These are phyloP conservation scores for Petrocephalus sullivani DNA, from an alignment of 2,797 vertebrate genomes.

Conservation along the genomic window DNA sequence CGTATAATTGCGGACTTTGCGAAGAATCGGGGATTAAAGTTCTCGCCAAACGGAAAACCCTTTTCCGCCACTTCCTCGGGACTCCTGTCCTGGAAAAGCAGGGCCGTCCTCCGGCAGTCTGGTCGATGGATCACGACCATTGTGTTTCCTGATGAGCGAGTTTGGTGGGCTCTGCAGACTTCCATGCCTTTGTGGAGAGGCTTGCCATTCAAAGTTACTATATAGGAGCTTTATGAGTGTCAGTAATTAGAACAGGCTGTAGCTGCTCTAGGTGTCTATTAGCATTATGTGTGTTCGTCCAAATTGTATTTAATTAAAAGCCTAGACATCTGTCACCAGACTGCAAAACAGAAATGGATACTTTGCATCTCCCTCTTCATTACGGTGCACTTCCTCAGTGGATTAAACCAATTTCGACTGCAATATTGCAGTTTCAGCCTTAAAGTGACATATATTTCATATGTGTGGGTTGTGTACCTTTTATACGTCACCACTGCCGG, in stretches of 20 bases:
- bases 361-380: constrained; percentile 7
- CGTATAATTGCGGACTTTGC: constrained; percentile 27
- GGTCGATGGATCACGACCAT: neutral
- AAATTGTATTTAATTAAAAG: constrained; percentile 18
- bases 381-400: neutral
- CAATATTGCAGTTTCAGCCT: neutral
- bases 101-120: neutral
- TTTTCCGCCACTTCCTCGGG: neutral
- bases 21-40: constrained; percentile 35
- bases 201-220: constrained; percentile 15
- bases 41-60: constrained; percentile 1
- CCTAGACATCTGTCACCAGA: constrained; percentile 12
- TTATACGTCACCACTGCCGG: neutral
- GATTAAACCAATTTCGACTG: neutral
- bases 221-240: constrained; percentile 10
- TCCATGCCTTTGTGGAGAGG: constrained; percentile 8
- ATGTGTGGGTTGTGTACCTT: neutral
- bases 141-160: constrained; percentile 9
- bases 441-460: neutral
- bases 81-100: neutral
- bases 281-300: constrained; percentile 10
- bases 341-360: neutral
- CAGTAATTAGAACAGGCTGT: constrained; percentile 13
- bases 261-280: constrained; percentile 17
- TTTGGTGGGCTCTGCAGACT: neutral